phyloP scores from a whole-genome alignment of 2,113 vertebrate species.

The Alectura lathami region DNA sequence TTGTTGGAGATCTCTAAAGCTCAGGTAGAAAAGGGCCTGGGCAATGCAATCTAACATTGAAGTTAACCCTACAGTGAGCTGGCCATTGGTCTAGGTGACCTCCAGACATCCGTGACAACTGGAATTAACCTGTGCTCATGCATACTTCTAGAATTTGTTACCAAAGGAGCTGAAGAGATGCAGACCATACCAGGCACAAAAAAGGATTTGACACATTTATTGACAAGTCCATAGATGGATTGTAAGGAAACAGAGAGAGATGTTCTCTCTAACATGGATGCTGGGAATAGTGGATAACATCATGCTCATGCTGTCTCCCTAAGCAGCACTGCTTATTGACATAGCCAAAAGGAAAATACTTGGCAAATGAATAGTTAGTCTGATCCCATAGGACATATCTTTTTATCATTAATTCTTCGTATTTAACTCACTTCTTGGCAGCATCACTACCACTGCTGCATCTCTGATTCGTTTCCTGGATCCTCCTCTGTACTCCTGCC shows the following conservation, averaged over 20 bases:
- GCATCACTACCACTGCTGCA: not conserved
- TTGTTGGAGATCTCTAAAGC: not conserved
- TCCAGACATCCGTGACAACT: not conserved
- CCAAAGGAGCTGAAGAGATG: not conserved
- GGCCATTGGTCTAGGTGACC: not conserved
- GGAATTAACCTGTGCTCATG: not conserved
- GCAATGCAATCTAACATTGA: not conserved
- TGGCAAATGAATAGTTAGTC: not conserved
- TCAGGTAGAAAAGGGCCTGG: rapidly evolving
- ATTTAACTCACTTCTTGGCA: not conserved
- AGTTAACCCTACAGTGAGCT: not conserved
- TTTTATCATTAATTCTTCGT: not conserved
- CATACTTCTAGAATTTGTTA: not conserved
- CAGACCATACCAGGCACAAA: not conserved
- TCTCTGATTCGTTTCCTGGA: not conserved
- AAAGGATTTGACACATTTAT: not conserved
- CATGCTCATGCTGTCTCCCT: not conserved
- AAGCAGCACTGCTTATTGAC: not conserved
- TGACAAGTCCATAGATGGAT: not conserved
- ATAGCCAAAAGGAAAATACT: not conserved
- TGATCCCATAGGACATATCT: not conserved
- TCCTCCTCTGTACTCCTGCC: not conserved
- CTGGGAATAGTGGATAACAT: not conserved
- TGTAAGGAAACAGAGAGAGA: not conserved
- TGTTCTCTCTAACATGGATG: not conserved